These are phyloP conservation scores for Sphaerophoria taeniata DNA, from an alignment of 2,888 invertebrate species.

Conservation along the genomic window DNA sequence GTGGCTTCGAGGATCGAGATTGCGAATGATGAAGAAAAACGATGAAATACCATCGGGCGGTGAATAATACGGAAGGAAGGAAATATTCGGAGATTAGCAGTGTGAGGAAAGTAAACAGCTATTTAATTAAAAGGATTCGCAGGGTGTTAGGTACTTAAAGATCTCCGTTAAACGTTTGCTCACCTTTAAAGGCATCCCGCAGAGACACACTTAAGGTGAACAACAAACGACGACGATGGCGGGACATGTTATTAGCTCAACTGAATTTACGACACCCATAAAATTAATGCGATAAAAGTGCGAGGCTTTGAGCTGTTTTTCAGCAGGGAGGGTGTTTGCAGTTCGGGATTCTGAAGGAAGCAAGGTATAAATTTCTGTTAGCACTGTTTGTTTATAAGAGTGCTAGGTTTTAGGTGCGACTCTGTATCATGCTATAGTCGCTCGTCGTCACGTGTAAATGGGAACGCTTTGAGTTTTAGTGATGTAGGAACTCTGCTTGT, in stretches of 20 bases:
- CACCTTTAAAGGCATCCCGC: conserved; percentile 63
- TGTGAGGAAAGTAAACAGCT: conserved; percentile 70
- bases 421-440: neutral
- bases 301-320: conserved; percentile 32
- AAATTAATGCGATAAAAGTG: conserved; percentile 73
- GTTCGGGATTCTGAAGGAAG: conserved; percentile 15
- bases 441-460: neutral
- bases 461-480: conserved; percentile 1
- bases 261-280: conserved; percentile 73
- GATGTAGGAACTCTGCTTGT: conserved; percentile 35
- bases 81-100: neutral
- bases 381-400: conserved; percentile 28
- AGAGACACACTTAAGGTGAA: conserved; percentile 60
- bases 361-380: conserved; percentile 49
- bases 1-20: conserved; percentile 49
- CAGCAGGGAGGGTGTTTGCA: neutral
- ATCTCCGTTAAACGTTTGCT: conserved; percentile 51
- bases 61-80: neutral
- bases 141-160: conserved; percentile 62
- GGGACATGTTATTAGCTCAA: conserved; percentile 73
- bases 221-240: too few species aligned
- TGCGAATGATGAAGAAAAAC: conserved; percentile 22
- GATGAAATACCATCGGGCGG: conserved; percentile 8
- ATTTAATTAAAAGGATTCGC: conserved; percentile 73
- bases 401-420: neutral